Percentiles rank a stretch among this genome's conserved stretches.
These are phyloP conservation scores for Mustela nigripes DNA, from an alignment of 2,113 vertebrate species.

Conservation along the genomic window DNA sequence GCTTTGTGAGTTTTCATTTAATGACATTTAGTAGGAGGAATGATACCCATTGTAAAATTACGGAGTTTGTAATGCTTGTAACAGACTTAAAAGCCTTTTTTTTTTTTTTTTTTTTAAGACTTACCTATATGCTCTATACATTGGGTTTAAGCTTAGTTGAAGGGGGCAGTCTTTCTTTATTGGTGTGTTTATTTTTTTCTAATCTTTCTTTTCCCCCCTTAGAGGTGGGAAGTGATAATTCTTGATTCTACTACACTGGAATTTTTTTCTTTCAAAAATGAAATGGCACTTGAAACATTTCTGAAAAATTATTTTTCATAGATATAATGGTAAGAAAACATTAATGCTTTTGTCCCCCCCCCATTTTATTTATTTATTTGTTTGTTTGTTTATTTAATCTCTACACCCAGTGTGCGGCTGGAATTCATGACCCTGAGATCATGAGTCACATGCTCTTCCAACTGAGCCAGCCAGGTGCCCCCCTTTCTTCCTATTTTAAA, in stretches of 20 bases:
- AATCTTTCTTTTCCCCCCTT: background rate
- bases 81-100: background rate
- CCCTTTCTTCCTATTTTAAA: constrained; percentile 26
- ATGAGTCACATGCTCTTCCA: background rate
- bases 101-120: background rate
- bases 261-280: background rate
- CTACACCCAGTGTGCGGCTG: background rate
- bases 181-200: background rate
- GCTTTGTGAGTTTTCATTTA: constrained; percentile 40
- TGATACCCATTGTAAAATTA: constrained; percentile 3
- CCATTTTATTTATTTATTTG: background rate
- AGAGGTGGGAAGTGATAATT: background rate
- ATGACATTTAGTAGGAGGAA: constrained; percentile 45
- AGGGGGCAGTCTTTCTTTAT: background rate
- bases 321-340: background rate
- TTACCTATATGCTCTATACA: background rate
- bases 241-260: background rate
- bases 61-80: background rate
- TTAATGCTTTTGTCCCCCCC: background rate
- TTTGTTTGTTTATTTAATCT: background rate
- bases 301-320: background rate
- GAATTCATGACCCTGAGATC: background rate
- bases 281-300: constrained; percentile 26
- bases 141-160: background rate
- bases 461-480: background rate